A percentile compares a stretch with the other conserved stretches of the same genome.
phyloP scores from a whole-genome alignment of 1,140 invertebrate genomes.

The Orius laevigatus region DNA sequence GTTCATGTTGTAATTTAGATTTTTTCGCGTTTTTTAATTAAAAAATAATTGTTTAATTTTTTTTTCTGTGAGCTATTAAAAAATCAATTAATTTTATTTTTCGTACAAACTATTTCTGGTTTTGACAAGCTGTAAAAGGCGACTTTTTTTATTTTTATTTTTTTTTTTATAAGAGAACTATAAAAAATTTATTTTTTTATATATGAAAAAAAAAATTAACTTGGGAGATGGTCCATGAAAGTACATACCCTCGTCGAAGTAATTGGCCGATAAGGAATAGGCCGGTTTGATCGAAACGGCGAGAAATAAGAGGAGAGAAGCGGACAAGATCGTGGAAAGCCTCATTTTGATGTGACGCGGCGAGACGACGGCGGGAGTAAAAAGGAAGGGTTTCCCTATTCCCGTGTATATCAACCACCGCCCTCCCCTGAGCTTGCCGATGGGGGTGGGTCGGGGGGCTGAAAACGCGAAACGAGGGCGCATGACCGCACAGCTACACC shows the following conservation, averaged over 20 bases:
- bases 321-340: conserved; percentile 2
- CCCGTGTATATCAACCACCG: too few relatives aligned
- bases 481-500: conserved; percentile 2
- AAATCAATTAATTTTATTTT: not conserved
- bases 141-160: too few relatives aligned
- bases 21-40: too few relatives aligned
- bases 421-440: not conserved
- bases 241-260: conserved; percentile 19
- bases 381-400: not conserved
- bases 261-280: conserved; percentile 14
- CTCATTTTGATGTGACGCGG: conserved; percentile 4
- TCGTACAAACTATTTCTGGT: too few relatives aligned
- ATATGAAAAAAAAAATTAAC: not conserved
- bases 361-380: not conserved
- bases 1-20: too few relatives aligned
- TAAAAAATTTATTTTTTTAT: not conserved
- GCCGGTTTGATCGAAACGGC: conserved; percentile 7
- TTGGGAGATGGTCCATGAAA: not conserved
- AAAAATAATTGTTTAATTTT: not conserved
- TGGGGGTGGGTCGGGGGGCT: not conserved
- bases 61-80: not conserved
- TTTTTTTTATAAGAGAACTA: too few relatives aligned
- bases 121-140: too few relatives aligned
- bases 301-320: conserved; percentile 3
- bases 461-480: conserved; percentile 1